These are phyloP conservation scores for Amphipoea lucens DNA, from an alignment of 2,888 invertebrate genomes.

Conservation along the genomic window DNA sequence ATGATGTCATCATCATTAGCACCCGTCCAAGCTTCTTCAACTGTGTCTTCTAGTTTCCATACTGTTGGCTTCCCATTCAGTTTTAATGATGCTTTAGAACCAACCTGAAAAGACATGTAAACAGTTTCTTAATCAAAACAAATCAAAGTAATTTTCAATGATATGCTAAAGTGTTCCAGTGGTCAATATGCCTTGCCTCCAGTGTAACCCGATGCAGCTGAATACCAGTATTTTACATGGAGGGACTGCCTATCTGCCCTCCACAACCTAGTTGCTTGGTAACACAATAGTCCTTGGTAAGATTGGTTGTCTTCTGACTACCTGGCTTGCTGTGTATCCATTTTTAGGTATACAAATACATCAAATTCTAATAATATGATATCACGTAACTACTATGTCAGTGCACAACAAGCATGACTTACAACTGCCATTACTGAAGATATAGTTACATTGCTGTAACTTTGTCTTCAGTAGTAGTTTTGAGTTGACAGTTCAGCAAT, in stretches of 20 bases:
- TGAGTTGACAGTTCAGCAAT: background rate
- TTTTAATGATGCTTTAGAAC: constrained; percentile 85
- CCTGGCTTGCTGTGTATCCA: background rate
- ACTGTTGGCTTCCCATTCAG: constrained; percentile 79
- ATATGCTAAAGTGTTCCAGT: background rate
- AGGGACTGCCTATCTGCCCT: background rate
- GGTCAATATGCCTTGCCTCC: background rate
- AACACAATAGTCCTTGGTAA: background rate
- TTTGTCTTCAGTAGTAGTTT: background rate
- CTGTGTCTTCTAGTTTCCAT: constrained; percentile 95
- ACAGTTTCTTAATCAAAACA: background rate
- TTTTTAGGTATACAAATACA: background rate
- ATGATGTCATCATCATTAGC: constrained; percentile 94
- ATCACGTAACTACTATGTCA: background rate
- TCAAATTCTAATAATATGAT: background rate
- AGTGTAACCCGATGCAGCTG: background rate
- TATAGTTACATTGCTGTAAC: background rate
- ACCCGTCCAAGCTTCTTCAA: constrained; percentile 88
- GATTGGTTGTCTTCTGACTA: background rate
- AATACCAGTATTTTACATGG: background rate
- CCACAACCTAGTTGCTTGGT: background rate
- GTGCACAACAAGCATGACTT: background rate
- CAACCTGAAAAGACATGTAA: constrained; percentile 76
- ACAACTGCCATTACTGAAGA: background rate
- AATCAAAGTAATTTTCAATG: background rate